Evolutionary conservation across 2,113 vertebrate species (phyloP).

Genomic region (Oncorhynchus gorbuscha): DNA sequence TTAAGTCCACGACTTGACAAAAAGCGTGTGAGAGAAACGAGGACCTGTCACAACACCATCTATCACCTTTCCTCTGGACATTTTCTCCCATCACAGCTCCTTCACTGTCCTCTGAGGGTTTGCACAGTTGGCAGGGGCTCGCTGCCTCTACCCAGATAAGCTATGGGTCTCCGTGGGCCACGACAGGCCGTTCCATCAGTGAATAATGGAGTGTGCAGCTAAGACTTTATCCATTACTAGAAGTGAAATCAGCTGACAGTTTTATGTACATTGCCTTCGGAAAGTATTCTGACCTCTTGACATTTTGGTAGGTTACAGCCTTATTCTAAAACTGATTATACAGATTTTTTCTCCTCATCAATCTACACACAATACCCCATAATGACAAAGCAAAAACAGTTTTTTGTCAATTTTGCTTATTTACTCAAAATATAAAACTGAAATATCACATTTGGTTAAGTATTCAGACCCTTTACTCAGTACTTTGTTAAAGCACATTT

Average conservation of each 20-base stretch:
- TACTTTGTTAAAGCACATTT: too few relatives aligned
- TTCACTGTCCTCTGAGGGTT: background rate
- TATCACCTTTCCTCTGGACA: background rate
- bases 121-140: background rate
- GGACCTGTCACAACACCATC: constrained; percentile 5
- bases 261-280: background rate
- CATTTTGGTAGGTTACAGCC: too few relatives aligned
- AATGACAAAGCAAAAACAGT: too few relatives aligned
- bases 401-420: too few relatives aligned
- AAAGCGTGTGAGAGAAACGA: background rate
- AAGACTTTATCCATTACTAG: constrained; percentile 1
- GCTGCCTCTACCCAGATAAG: background rate
- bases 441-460: too few relatives aligned
- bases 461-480: too few relatives aligned
- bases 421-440: too few relatives aligned
- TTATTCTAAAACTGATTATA: too few relatives aligned
- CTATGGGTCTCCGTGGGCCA: background rate
- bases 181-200: background rate
- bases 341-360: too few relatives aligned
- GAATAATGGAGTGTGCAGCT: constrained; percentile 14
- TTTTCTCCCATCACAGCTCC: background rate
- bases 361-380: too few relatives aligned
- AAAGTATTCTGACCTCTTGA: too few relatives aligned
- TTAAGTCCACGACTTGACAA: background rate
- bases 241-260: background rate